A percentile compares a stretch with the other conserved stretches of the same genome.
phyloP scores from a whole-genome alignment of 1,140 invertebrate genomes.

The Globodera ellingtonae region DNA sequence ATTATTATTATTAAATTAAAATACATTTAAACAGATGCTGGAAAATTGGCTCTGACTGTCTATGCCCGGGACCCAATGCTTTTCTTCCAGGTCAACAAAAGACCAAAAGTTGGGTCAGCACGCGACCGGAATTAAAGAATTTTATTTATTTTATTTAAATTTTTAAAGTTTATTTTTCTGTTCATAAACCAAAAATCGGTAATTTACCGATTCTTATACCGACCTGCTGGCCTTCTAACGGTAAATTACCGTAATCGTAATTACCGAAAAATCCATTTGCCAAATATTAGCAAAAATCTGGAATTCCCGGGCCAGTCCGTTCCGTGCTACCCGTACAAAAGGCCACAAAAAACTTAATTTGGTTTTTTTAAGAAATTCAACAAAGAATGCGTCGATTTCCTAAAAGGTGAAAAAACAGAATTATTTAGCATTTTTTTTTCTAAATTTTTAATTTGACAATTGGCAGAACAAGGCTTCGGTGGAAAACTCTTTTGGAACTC shows the following conservation, averaged over 20 bases:
- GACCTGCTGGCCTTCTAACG: no score
- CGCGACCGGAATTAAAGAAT: no score
- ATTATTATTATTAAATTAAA: no score
- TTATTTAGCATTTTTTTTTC: not conserved
- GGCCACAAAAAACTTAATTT: not conserved
- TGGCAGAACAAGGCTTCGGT: conserved; percentile 53
- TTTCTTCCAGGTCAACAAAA: conserved; percentile 57
- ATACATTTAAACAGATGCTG: conserved; percentile 48
- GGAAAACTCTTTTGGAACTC: conserved; percentile 65
- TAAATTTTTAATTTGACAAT: not conserved
- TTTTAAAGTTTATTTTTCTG: no score
- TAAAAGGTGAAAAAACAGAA: conserved; percentile 44
- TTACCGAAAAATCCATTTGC: no score
- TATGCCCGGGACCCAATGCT: conserved; percentile 61
- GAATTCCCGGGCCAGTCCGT: no score
- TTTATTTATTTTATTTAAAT: no score
- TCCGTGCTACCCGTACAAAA: no score
- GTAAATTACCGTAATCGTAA: no score
- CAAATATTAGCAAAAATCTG: no score
- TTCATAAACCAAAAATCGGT: no score
- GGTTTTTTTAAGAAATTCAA: conserved; percentile 59
- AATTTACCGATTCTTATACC: no score
- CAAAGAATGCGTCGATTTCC: conserved; percentile 61
- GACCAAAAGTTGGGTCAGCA: not conserved
- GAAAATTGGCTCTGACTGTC: conserved; percentile 59